Percentiles rank a stretch among this genome's conserved stretches.
Evolutionary conservation across 1,140 invertebrate genomes (phyloP).

Genomic region (Drosophila lacteicornis): DNA sequence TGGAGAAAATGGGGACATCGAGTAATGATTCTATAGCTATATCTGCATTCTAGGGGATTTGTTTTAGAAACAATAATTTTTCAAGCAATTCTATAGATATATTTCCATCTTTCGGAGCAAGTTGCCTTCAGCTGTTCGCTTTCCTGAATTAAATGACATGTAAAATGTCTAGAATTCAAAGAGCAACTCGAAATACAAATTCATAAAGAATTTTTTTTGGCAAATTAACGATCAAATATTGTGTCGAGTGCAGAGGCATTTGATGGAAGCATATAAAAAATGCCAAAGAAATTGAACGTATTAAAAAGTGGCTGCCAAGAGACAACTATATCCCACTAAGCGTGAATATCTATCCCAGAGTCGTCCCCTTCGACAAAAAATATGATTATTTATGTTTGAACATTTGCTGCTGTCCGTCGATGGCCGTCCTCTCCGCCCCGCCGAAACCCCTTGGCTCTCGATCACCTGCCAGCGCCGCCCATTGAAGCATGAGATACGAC

Average conservation of each 20-base stretch:
- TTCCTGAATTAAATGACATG: slow-evolving; percentile 56
- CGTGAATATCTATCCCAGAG: slow-evolving; percentile 8
- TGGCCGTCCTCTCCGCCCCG: not conserved
- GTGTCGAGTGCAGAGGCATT: slow-evolving; percentile 56
- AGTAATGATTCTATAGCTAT: slow-evolving; percentile 2
- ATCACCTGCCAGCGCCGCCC: slow-evolving; percentile 68
- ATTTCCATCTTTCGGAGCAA: slow-evolving; percentile 4
- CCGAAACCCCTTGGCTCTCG: not conserved
- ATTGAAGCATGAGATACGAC: slow-evolving; percentile 73
- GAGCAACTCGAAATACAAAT: slow-evolving; percentile 41
- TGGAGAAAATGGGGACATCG: slow-evolving; percentile 7
- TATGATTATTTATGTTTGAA: slow-evolving; percentile 79
- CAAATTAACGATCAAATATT: slow-evolving; percentile 74
- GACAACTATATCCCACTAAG: slow-evolving; percentile 53
- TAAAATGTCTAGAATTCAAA: slow-evolving; percentile 50
- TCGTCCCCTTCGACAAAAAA: slow-evolving; percentile 21
- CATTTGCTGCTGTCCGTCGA: slow-evolving; percentile 80
- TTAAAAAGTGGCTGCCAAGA: slow-evolving; percentile 64
- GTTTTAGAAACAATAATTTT: not conserved
- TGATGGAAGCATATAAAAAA: slow-evolving; percentile 47
- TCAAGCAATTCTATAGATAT: slow-evolving; percentile 1
- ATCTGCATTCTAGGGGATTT: not conserved
- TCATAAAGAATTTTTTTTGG: slow-evolving; percentile 53
- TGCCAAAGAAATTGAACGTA: slow-evolving; percentile 41
- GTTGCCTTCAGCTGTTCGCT: slow-evolving; percentile 59